These are phyloP conservation scores for Phalangium opilio DNA, from an alignment of 2,888 invertebrate species.

Conservation along the genomic window DNA sequence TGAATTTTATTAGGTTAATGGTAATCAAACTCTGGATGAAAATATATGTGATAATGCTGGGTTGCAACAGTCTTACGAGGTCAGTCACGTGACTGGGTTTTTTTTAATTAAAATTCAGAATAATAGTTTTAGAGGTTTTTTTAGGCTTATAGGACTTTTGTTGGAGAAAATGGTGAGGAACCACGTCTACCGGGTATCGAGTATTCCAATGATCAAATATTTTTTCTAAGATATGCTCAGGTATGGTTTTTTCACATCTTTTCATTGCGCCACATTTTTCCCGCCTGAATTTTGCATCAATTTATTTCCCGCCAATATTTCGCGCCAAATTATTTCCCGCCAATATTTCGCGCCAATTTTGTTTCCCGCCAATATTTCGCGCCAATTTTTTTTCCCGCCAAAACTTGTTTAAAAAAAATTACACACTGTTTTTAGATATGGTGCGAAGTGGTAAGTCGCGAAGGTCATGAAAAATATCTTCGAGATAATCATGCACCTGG, in stretches of 20 bases:
- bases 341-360: too few relatives aligned
- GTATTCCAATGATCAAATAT: constrained; percentile 28
- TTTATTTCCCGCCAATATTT: too few relatives aligned
- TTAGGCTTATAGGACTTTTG: constrained; percentile 25
- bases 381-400: too few relatives aligned
- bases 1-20: constrained; percentile 27
- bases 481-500: constrained; percentile 31
- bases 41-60: constrained; percentile 33
- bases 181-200: constrained; percentile 28
- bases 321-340: too few relatives aligned
- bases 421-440: constrained; percentile 31
- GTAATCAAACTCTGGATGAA: constrained; percentile 31
- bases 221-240: constrained; percentile 32
- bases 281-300: too few relatives aligned
- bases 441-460: constrained; percentile 31
- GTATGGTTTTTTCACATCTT: constrained; percentile 18
- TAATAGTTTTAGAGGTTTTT: background rate
- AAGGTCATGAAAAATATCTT: constrained; percentile 29
- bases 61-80: constrained; percentile 28
- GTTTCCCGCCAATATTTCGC: too few relatives aligned
- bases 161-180: constrained; percentile 22
- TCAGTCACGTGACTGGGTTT: constrained; percentile 1
- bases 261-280: too few relatives aligned
- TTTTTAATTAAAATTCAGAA: background rate
- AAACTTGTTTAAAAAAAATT: too few relatives aligned